phyloP scores from a whole-genome alignment of 2,113 vertebrate genomes.

The Hippopotamus amphibius region DNA sequence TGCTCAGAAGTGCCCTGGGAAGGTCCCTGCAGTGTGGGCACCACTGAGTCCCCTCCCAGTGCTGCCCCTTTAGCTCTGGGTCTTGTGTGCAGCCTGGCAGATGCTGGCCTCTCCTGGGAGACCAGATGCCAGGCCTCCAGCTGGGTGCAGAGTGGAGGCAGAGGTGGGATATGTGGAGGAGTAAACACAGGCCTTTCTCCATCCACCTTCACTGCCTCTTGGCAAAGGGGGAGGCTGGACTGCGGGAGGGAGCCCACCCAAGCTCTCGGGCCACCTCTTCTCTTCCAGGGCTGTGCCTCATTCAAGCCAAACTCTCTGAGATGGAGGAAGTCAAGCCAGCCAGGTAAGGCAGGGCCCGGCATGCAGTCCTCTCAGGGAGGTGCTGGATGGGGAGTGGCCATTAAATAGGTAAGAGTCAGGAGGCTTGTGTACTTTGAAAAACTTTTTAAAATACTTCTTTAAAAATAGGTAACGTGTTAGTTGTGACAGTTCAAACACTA shows the following conservation, averaged over 20 bases:
- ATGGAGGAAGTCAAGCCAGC: conserved; percentile 91
- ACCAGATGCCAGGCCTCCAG: not conserved
- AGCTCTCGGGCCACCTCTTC: not conserved
- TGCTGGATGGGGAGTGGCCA: fast-evolving
- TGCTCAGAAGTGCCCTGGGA: not conserved
- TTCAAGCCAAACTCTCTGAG: conserved; percentile 96
- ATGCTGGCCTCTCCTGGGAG: too few relatives aligned
- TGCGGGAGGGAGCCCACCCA: not conserved
- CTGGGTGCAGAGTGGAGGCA: fast-evolving
- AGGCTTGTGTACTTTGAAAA: not conserved
- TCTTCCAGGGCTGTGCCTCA: conserved; percentile 93
- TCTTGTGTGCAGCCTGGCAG: fast-evolving
- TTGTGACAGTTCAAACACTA: not conserved
- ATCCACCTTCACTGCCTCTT: not conserved
- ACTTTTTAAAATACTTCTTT: not conserved
- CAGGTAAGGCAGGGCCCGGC: conserved; percentile 88
- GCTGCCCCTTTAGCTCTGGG: not conserved
- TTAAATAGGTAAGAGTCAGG: not conserved
- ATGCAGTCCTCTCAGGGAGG: not conserved
- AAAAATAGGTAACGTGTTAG: not conserved
- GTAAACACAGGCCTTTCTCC: not conserved
- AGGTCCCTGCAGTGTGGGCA: not conserved
- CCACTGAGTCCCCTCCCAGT: not conserved
- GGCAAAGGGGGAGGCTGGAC: not conserved
- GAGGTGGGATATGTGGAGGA: not conserved